These are phyloP conservation scores for Archegozetes longisetosus DNA, from an alignment of 1,140 invertebrate genomes.

Conservation along the genomic window DNA sequence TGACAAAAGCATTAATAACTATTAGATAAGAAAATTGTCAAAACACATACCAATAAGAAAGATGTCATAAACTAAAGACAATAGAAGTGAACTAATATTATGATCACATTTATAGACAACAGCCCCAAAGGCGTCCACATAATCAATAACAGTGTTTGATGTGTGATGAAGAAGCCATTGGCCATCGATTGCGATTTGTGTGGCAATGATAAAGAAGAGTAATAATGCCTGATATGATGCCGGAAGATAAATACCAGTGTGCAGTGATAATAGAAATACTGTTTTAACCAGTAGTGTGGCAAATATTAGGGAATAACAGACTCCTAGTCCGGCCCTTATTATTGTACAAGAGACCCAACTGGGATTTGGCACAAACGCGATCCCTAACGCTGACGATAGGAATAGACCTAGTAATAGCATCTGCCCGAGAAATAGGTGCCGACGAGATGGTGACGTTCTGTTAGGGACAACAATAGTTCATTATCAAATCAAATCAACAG, in stretches of 20 bases:
- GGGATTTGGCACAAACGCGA: conserved; percentile 58
- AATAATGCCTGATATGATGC: conserved; percentile 74
- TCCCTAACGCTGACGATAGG: conserved; percentile 56
- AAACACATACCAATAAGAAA: conserved; percentile 46
- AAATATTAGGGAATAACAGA: conserved; percentile 75
- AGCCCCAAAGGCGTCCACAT: conserved; percentile 6
- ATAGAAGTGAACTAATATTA: conserved; percentile 41
- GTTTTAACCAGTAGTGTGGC: conserved; percentile 81
- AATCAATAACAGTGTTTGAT: conserved; percentile 12
- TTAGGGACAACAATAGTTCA: conserved; percentile 24
- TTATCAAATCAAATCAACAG: too few species aligned
- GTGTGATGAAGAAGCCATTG: conserved; percentile 26
- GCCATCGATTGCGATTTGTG: conserved; percentile 55
- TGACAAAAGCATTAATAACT: too few species aligned
- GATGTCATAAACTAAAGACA: conserved; percentile 61
- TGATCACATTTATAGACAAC: conserved; percentile 19
- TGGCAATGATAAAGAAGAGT: conserved; percentile 57
- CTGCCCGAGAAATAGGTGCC: conserved; percentile 78
- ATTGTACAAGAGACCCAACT: conserved; percentile 52
- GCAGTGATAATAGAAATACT: conserved; percentile 75
- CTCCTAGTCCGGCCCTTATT: conserved; percentile 63
- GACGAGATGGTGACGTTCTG: conserved; percentile 58
- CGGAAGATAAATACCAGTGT: conserved; percentile 78
- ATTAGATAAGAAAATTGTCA: too few species aligned
- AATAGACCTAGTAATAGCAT: conserved; percentile 73